A percentile compares a stretch with the other conserved stretches of the same genome.
Conservation (phyloP, 1,140 invertebrate species). For the Leguminivora glycinivorella region DNA sequence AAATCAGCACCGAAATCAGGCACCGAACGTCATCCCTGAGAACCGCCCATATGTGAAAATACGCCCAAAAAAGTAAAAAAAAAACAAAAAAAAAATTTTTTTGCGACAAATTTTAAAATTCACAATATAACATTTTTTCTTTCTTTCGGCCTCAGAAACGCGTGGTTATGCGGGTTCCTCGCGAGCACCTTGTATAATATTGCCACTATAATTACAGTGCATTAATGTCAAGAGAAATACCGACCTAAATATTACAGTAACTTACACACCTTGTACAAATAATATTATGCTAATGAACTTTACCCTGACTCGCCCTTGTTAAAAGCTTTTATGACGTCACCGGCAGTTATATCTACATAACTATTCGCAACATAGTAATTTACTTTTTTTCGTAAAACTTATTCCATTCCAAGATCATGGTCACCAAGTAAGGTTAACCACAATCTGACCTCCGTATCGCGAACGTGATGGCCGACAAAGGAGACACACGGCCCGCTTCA, state of each 20-base stretch:
- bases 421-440: neutral
- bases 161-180: no score
- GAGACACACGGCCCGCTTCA: neutral
- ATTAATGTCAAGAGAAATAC: neutral
- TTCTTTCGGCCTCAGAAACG: no score
- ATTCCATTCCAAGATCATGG: neutral
- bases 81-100: no score
- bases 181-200: no score
- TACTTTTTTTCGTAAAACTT: neutral
- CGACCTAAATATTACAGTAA: neutral
- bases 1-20: no score
- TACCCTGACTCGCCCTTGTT: slow-evolving; percentile 6
- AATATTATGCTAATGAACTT: neutral
- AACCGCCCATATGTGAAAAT: no score
- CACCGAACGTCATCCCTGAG: no score
- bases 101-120: no score
- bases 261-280: neutral
- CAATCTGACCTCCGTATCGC: neutral
- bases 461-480: neutral
- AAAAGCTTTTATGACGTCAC: slow-evolving; percentile 2
- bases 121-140: no score
- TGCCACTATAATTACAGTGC: neutral
- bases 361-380: neutral
- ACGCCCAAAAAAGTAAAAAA: no score
- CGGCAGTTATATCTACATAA: neutral